Percentiles rank a stretch among this genome's conserved stretches.
Evolutionary conservation across 1,140 invertebrate genomes (phyloP).

Genomic region (Teleogryllus occipitalis): DNA sequence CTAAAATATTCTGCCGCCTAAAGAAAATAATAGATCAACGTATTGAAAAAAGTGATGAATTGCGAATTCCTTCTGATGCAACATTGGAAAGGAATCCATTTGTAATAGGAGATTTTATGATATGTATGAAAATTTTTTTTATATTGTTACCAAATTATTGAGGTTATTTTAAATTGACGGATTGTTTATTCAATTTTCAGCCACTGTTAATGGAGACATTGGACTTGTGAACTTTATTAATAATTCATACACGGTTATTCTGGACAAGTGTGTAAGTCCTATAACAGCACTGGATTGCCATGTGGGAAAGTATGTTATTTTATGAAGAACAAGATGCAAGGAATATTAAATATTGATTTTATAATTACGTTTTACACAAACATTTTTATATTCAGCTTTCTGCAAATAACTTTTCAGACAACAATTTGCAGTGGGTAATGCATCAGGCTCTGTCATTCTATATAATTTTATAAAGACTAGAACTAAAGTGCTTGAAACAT

Average conservation of each 20-base stretch:
- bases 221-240: slow-evolving; percentile 38
- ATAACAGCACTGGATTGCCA: slow-evolving; percentile 17
- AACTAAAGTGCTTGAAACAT: neutral
- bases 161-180: neutral
- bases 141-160: neutral
- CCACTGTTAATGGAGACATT: slow-evolving; percentile 34
- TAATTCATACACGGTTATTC: neutral
- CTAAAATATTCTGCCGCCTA: too few species aligned
- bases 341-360: too few species aligned
- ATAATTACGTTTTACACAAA: too few species aligned
- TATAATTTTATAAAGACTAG: neutral
- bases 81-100: slow-evolving; percentile 36
- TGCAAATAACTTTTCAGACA: neutral
- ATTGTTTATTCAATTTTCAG: slow-evolving; percentile 5
- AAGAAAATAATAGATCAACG: too few species aligned
- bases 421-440: slow-evolving; percentile 8
- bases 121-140: slow-evolving; percentile 34
- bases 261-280: neutral
- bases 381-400: too few species aligned
- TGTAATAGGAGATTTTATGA: slow-evolving; percentile 41
- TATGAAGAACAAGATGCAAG: neutral
- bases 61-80: slow-evolving; percentile 36
- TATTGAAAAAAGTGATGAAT: neutral
- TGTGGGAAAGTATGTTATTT: slow-evolving; percentile 15
- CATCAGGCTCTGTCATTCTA: neutral